phyloP scores from a whole-genome alignment of 2,888 invertebrate genomes.

The Drosophila nigricruria region DNA sequence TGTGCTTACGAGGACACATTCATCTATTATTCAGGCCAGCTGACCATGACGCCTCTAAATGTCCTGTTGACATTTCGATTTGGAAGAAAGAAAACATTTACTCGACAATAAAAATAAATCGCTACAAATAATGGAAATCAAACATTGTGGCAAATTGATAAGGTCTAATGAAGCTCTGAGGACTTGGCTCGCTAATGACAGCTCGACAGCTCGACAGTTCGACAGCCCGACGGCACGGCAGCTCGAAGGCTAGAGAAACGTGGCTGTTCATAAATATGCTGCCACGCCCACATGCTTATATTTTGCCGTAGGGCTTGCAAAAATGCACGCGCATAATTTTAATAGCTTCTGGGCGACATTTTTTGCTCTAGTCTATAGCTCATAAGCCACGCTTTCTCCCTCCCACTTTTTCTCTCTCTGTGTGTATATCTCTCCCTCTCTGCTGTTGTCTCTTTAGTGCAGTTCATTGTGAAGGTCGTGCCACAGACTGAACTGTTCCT shows the following conservation, averaged over 20 bases:
- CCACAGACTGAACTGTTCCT: constrained; percentile 13
- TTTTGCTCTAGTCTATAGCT: constrained; percentile 9
- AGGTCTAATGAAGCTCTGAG: constrained; percentile 56
- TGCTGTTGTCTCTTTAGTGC: constrained; percentile 34
- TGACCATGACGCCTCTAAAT: constrained; percentile 42
- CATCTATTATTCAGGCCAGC: constrained; percentile 55
- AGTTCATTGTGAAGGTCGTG: constrained; percentile 67
- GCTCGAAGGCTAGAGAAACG: constrained; percentile 29
- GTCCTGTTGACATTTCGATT: constrained; percentile 61
- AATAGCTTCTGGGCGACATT: constrained; percentile 27
- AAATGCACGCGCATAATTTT: constrained; percentile 72
- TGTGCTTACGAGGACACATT: constrained; percentile 31
- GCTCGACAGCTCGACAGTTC: not conserved
- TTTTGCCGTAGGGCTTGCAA: constrained; percentile 36
- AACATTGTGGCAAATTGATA: constrained; percentile 23
- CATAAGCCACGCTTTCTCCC: not conserved
- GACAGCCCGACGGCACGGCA: too few species aligned
- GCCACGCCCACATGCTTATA: not conserved
- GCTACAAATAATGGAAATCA: constrained; percentile 19
- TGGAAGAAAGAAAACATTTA: constrained; percentile 10
- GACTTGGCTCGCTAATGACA: constrained; percentile 10
- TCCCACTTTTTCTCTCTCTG: not conserved
- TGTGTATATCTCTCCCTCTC: not conserved
- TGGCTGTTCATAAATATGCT: constrained; percentile 65
- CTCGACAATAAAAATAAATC: constrained; percentile 10